phyloP scores from a whole-genome alignment of 2,113 vertebrate species.

The Brachyhypopomus occidentalis region DNA sequence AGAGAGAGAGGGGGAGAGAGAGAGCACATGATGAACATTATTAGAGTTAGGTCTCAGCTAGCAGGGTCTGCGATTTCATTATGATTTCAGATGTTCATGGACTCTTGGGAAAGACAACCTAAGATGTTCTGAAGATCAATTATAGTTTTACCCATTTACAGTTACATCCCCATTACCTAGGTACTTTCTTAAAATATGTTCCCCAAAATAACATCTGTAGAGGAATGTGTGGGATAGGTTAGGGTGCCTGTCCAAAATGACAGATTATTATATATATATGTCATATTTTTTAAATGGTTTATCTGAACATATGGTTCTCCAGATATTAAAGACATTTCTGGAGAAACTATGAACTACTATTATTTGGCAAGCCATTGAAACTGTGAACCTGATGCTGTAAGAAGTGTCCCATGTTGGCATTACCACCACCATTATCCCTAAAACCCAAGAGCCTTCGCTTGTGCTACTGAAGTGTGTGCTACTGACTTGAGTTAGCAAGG shows the following conservation, averaged over 20 bases:
- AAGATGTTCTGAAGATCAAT: not conserved
- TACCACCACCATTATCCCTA: too few species aligned
- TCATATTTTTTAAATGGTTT: not conserved
- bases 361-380: not conserved
- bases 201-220: not conserved
- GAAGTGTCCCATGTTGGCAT: not conserved
- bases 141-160: too few species aligned
- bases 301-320: not conserved
- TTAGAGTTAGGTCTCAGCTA: slow-evolving; percentile 8
- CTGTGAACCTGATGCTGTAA: not conserved
- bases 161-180: not conserved
- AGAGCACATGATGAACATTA: not conserved
- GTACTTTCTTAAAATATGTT: not conserved
- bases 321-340: not conserved
- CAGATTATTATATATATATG: not conserved
- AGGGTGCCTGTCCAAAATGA: not conserved
- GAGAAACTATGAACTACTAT: not conserved
- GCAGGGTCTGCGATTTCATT: slow-evolving; percentile 11
- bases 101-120: not conserved
- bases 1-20: slow-evolving; percentile 14
- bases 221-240: not conserved
- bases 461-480: not conserved
- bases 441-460: too few species aligned
- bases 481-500: slow-evolving; percentile 81
- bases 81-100: not conserved